Conservation (phyloP, 2,797 vertebrate species). For the Poecilia wingei region DNA sequence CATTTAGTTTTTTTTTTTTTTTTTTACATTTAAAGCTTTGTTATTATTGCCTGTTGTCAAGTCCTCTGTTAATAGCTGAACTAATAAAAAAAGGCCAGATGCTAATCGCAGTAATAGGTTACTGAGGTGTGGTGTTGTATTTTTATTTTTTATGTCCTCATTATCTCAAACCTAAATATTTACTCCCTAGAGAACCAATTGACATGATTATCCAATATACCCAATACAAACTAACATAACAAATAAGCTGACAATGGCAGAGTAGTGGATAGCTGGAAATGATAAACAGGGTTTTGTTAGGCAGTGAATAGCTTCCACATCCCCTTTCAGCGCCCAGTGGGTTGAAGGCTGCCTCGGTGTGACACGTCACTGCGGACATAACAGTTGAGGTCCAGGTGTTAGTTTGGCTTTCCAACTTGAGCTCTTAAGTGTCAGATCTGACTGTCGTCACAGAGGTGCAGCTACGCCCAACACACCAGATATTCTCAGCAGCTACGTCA, state of each 20-base stretch:
- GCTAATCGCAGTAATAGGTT: neutral
- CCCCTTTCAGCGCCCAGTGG: neutral
- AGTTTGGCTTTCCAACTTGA: slow-evolving; percentile 23
- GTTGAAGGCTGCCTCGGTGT: slow-evolving; percentile 1
- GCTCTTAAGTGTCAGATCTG: slow-evolving; percentile 22
- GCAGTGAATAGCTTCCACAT: neutral
- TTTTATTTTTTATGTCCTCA: slow-evolving; percentile 9
- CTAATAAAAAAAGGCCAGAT: neutral
- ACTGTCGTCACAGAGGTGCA: neutral
- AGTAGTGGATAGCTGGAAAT: neutral
- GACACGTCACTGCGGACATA: slow-evolving; percentile 30
- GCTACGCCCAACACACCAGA: neutral
- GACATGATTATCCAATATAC: neutral
- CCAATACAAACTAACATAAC: neutral
- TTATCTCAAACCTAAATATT: slow-evolving; percentile 3
- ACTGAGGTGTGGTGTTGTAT: neutral
- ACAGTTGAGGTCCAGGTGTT: slow-evolving; percentile 31
- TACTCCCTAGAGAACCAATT: neutral
- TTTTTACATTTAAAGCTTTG: slow-evolving; percentile 10
- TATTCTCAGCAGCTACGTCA: neutral
- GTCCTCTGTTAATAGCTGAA: slow-evolving; percentile 9
- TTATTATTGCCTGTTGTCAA: neutral
- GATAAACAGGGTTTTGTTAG: neutral
- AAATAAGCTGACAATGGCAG: neutral
- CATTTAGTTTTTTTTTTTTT: neutral